These are phyloP conservation scores for Protobothrops mucrosquamatus DNA, from an alignment of 2,113 vertebrate species.

Conservation along the genomic window DNA sequence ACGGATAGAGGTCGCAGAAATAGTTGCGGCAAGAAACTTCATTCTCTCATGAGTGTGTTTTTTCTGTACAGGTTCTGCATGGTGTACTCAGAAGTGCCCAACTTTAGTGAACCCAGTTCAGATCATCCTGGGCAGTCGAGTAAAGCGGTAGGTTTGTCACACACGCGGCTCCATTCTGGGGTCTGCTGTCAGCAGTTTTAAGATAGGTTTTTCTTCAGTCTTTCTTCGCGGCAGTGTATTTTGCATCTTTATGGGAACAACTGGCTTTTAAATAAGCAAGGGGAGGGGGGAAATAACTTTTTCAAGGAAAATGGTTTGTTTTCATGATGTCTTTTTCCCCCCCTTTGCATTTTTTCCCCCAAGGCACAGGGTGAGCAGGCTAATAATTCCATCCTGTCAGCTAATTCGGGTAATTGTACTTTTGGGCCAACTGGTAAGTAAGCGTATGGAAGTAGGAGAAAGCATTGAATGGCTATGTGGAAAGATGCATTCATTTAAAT, in stretches of 20 bases:
- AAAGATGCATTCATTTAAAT: background rate
- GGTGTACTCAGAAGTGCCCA: slow-evolving; percentile 98
- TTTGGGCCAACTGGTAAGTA: slow-evolving; percentile 82
- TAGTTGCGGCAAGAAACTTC: background rate
- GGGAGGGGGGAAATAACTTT: background rate
- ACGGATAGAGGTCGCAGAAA: background rate
- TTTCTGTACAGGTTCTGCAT: slow-evolving; percentile 89
- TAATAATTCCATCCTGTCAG: slow-evolving; percentile 81
- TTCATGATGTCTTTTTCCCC: slow-evolving; percentile 32
- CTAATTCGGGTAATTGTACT: slow-evolving; percentile 85
- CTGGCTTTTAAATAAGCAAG: background rate
- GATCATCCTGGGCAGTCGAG: slow-evolving; percentile 83
- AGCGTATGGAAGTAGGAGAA: background rate
- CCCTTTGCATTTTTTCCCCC: slow-evolving; percentile 37
- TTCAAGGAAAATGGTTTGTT: slow-evolving; percentile 2
- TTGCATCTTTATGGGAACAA: background rate
- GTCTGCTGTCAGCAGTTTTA: slow-evolving; percentile 12
- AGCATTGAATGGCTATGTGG: background rate
- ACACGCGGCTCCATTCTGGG: slow-evolving; percentile 2
- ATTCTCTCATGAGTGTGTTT: background rate
- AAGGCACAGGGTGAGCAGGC: slow-evolving; percentile 88
- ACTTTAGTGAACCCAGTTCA: slow-evolving; percentile 95
- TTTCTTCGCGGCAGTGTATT: background rate
- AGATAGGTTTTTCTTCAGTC: background rate
- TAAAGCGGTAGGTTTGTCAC: slow-evolving; percentile 80